Evolutionary conservation across 2,113 vertebrate species (phyloP), one percentile per base, ranked within the genome.

Genomic region (human (Homo sapiens)): DNA sequence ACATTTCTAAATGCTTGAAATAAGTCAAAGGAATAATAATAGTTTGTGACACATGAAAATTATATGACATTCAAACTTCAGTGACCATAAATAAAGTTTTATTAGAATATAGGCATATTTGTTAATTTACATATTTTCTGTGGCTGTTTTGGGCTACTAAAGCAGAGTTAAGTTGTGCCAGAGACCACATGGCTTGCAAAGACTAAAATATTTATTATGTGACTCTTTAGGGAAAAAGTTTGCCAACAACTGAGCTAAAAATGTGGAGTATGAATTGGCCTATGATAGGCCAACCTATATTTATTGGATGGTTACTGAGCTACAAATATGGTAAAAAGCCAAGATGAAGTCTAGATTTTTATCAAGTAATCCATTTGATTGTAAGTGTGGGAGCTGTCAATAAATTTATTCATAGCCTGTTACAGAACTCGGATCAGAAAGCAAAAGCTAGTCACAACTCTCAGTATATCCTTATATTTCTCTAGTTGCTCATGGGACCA

Each of bases 251-350:
- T 90, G 43, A 64, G 68, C 30, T 95, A 87, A 94, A 83, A 82
- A 32, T 7, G 30, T 68, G 16, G 18, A 48, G 9, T 80, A 20
- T 59, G 30, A 68, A 90, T 17, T 94, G n/a, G 32, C 27, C 64
- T 64, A 11, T 61, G 55, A 20, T 18, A 20, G 18, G 52, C 52
- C 52, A 20, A 55, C 0, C 30, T 85, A 27, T 30, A 5, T 55
- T 78, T 75, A 84, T 20, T 82, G 13, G 43, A 73, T 81, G 66
- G 57, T 43, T 66, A 94, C 72, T 76, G 35, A 92, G 32, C 22
- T 25, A 82, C n/a, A 89, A 86, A 96, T 90, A 40, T 61, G 55
- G 80, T 8, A 45, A 95, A 95, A 92, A 48, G 10, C 72, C 76
- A 96, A 68, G 35, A 75, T 55, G 22, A 93, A 84, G 55, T 55